A percentile compares a stretch with the other conserved stretches of the same genome.
These are phyloP conservation scores for Proteles cristata DNA, from an alignment of 2,113 vertebrate species.

Conservation along the genomic window DNA sequence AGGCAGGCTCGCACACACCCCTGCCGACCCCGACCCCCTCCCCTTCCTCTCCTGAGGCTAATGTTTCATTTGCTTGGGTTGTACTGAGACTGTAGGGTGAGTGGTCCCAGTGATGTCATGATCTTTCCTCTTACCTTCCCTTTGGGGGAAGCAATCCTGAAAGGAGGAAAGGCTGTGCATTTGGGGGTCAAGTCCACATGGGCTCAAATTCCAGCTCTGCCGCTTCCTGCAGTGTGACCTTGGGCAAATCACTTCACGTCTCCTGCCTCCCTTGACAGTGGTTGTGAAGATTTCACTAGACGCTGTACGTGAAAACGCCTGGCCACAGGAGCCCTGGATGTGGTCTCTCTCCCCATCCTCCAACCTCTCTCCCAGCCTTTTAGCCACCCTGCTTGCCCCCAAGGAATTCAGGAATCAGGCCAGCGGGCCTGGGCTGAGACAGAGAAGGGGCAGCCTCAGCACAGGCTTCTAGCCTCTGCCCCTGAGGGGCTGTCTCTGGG, in stretches of 20 bases:
- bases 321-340: too few species aligned
- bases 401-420: not conserved
- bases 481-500: not conserved
- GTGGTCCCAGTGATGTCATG: not conserved
- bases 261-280: not conserved
- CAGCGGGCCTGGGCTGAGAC: not conserved
- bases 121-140: not conserved
- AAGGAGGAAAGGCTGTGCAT: not conserved
- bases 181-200: not conserved
- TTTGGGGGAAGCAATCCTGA: not conserved
- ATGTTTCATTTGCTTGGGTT: too few species aligned
- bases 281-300: not conserved
- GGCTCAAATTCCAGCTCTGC: not conserved
- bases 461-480: not conserved
- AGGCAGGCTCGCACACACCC: accelerated
- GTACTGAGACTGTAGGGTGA: not conserved
- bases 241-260: not conserved
- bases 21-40: not conserved
- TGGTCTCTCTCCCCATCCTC: not conserved
- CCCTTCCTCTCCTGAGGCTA: too few species aligned
- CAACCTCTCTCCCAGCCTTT: not conserved
- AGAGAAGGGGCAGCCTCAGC: not conserved
- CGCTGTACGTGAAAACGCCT: not conserved
- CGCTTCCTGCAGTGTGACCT: not conserved
- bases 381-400: not conserved